Conservation (phyloP, 2,113 vertebrate species). For the Xenopus laevis region DNA sequence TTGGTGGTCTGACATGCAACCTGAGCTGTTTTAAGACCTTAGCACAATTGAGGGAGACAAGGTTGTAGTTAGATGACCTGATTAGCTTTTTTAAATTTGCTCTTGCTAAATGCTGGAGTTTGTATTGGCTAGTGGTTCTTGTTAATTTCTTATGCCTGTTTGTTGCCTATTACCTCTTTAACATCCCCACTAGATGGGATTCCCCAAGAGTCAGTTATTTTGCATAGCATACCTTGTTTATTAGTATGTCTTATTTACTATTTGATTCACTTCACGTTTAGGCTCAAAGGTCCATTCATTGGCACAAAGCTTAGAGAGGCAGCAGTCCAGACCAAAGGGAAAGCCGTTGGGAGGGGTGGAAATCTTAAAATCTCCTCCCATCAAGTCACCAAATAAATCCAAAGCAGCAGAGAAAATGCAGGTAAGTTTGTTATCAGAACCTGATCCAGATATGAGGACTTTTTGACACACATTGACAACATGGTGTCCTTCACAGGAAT, state of each 20-base stretch:
- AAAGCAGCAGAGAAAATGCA: slow-evolving; percentile 32
- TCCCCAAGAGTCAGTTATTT: too few relatives aligned
- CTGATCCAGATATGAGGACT: neutral
- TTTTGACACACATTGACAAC: neutral
- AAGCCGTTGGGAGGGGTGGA: slow-evolving; percentile 48
- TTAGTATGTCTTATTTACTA: neutral
- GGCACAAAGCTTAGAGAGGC: slow-evolving; percentile 53
- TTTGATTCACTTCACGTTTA: slow-evolving; percentile 23
- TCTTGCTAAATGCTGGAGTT: too few relatives aligned
- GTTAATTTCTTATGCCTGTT: too few relatives aligned
- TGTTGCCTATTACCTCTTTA: too few relatives aligned
- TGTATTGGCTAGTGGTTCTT: too few relatives aligned
- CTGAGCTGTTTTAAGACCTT: too few relatives aligned
- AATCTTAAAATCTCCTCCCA: slow-evolving; percentile 24
- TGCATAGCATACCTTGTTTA: too few relatives aligned
- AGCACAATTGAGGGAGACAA: too few relatives aligned
- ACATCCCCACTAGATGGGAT: too few relatives aligned
- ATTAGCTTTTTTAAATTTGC: too few relatives aligned
- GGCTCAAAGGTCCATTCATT: slow-evolving; percentile 52
- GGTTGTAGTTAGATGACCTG: too few relatives aligned
- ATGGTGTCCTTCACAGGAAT: slow-evolving; percentile 34
- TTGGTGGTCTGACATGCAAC: too few relatives aligned
- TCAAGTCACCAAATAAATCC: neutral
- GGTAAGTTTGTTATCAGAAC: slow-evolving; percentile 12
- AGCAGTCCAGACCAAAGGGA: slow-evolving; percentile 39